phyloP scores from a whole-genome alignment of 1,140 invertebrate genomes.

The Pogonomyrmex barbatus region DNA sequence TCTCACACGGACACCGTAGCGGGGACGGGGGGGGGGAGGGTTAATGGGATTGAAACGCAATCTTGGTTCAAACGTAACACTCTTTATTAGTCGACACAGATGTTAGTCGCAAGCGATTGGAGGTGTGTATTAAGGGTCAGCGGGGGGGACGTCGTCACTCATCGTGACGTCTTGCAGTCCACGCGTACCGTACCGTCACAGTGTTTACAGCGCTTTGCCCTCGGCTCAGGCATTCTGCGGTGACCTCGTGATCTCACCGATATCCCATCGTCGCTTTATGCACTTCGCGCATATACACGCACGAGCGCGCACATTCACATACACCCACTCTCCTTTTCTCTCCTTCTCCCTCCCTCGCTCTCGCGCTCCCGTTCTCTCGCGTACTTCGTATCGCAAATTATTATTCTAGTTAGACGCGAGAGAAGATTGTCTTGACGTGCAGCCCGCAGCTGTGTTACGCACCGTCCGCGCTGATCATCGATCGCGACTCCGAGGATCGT shows the following conservation, averaged over 20 bases:
- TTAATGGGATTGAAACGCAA: conserved; percentile 51
- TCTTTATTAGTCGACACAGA: conserved; percentile 57
- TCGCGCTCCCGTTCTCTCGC: not conserved
- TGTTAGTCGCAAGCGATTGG: conserved; percentile 49
- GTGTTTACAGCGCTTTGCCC: conserved; percentile 87
- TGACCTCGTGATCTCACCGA: conserved; percentile 85
- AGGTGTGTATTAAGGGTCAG: conserved; percentile 28
- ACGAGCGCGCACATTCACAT: conserved; percentile 58
- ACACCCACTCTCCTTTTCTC: conserved; percentile 12
- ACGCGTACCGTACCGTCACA: conserved; percentile 85
- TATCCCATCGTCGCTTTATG: conserved; percentile 83
- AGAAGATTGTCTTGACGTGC: conserved; percentile 51
- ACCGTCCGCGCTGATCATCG: conserved; percentile 56
- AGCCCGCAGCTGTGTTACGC: conserved; percentile 55
- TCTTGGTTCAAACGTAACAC: conserved; percentile 24
- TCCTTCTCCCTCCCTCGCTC: not conserved
- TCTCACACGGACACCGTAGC: not conserved
- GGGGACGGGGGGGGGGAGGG: conserved; percentile 4
- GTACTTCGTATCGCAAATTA: conserved; percentile 25
- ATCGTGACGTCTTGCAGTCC: conserved; percentile 29
- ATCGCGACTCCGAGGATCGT: conserved; percentile 12
- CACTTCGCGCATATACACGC: conserved; percentile 64
- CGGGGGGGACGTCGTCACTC: conserved; percentile 27
- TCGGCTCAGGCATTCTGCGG: conserved; percentile 87
- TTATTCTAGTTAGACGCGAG: conserved; percentile 23